These are phyloP conservation scores for Synergus itoensis DNA, from an alignment of 2,888 invertebrate genomes.

Conservation along the genomic window DNA sequence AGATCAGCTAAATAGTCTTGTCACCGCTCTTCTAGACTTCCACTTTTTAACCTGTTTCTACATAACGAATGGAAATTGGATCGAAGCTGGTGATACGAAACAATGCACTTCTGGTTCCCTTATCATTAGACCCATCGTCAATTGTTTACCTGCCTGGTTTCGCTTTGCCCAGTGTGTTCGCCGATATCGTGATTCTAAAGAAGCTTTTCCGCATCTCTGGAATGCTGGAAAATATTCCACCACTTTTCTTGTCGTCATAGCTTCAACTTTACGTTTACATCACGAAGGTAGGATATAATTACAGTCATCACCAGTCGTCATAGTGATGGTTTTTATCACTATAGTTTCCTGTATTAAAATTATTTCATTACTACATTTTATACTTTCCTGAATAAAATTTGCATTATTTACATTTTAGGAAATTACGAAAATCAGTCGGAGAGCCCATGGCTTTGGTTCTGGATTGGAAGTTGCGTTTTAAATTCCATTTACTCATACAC, in stretches of 20 bases:
- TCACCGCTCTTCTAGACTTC: constrained; percentile 93
- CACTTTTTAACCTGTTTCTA: constrained; percentile 97
- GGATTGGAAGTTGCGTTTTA: constrained; percentile 91
- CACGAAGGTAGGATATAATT: constrained; percentile 80
- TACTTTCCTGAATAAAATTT: not conserved
- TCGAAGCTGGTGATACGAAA: constrained; percentile 82
- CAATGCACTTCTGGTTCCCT: constrained; percentile 86
- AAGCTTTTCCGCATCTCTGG: constrained; percentile 96
- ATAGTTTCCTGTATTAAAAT: not conserved
- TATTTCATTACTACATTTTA: not conserved
- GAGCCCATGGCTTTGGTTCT: constrained; percentile 93
- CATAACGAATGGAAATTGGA: constrained; percentile 87
- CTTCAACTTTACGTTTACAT: constrained; percentile 85
- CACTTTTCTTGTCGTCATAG: constrained; percentile 95
- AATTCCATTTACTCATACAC: constrained; percentile 97
- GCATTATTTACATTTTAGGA: constrained; percentile 72
- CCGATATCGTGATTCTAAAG: constrained; percentile 95
- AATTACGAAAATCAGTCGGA: constrained; percentile 83
- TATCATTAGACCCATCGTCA: constrained; percentile 90
- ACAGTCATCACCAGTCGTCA: not conserved
- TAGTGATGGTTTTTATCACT: not conserved
- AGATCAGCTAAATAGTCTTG: constrained; percentile 97
- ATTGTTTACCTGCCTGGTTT: constrained; percentile 97
- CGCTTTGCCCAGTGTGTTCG: constrained; percentile 98
- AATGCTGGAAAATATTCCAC: constrained; percentile 99